These are phyloP conservation scores for Bubo bubo DNA, from an alignment of 2,113 vertebrate genomes.

Conservation along the genomic window DNA sequence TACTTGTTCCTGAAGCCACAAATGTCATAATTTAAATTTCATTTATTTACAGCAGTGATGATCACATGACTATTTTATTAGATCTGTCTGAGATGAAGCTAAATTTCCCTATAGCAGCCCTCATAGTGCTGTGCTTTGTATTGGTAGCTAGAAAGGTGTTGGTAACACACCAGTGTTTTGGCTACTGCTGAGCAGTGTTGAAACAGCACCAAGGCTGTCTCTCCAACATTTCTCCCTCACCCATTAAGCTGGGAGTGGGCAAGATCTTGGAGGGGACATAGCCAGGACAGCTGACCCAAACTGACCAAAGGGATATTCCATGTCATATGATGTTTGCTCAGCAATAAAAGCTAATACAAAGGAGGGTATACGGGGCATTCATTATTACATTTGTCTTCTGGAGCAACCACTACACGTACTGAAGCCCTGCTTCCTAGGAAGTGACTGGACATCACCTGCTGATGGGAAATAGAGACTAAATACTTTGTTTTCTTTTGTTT, in stretches of 20 bases:
- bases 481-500: neutral
- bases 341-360: neutral
- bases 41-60: neutral
- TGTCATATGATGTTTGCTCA: neutral
- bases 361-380: neutral
- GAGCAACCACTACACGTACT: neutral
- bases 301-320: neutral
- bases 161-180: neutral
- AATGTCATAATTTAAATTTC: neutral
- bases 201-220: neutral
- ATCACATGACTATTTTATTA: neutral
- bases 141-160: neutral
- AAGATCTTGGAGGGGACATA: neutral
- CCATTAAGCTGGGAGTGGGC: rapidly evolving
- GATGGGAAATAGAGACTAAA: neutral
- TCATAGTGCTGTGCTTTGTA: neutral
- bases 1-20: neutral
- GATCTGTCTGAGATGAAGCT: neutral
- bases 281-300: neutral
- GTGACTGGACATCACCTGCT: neutral
- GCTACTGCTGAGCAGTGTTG: neutral
- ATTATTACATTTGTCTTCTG: neutral
- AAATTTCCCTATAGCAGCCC: neutral
- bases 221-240: neutral
- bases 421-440: neutral